Conservation (phyloP, 2,797 vertebrate species). For the Todus mexicanus region DNA sequence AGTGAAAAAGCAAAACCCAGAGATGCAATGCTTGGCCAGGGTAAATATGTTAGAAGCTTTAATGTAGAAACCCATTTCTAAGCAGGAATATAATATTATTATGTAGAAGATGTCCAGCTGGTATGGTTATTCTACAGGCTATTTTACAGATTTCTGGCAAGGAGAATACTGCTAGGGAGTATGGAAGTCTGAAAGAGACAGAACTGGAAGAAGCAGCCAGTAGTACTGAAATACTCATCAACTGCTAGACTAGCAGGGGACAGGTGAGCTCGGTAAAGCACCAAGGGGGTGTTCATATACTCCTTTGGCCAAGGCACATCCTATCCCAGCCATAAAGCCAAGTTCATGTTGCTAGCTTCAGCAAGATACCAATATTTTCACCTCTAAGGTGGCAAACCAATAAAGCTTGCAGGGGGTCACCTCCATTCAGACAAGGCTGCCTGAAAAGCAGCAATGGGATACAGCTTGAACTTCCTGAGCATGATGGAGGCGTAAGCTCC, state of each 20-base stretch:
- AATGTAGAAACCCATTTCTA: neutral
- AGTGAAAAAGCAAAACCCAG: neutral
- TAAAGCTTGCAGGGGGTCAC: neutral
- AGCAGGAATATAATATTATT: neutral
- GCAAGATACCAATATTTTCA: neutral
- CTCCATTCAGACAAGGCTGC: neutral
- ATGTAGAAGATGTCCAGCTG: neutral
- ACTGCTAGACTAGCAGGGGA: neutral
- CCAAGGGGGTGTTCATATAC: neutral
- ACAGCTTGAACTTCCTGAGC: no score
- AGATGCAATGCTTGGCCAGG: neutral
- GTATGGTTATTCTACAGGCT: constrained; percentile 25
- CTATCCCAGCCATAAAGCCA: neutral
- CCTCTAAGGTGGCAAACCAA: neutral
- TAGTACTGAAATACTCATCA: neutral
- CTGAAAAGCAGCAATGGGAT: neutral
- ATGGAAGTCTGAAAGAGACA: neutral
- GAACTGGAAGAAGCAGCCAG: neutral
- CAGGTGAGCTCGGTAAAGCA: accelerated
- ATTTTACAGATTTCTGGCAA: neutral
- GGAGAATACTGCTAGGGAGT: neutral
- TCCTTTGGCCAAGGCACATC: neutral
- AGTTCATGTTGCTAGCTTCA: neutral
- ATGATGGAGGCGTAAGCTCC: accelerated
- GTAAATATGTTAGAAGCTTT: neutral